phyloP scores from a whole-genome alignment of 1,140 invertebrate genomes.

The Brachionus plicatilis region DNA sequence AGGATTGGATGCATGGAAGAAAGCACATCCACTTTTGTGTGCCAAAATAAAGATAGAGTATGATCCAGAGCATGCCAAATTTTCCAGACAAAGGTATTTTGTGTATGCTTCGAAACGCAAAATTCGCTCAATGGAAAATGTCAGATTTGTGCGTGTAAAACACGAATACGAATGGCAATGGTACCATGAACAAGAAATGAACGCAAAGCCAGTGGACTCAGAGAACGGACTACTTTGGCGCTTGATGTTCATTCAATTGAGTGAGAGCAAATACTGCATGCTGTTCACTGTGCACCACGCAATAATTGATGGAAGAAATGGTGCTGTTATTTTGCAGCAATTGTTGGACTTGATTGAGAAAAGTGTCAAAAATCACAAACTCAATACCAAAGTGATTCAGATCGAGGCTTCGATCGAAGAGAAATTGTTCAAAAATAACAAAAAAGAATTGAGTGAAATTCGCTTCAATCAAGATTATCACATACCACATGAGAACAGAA shows the following conservation, averaged over 20 bases:
- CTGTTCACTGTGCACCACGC: background rate
- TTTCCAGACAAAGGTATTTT: background rate
- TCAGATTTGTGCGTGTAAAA: background rate
- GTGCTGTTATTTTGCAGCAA: background rate
- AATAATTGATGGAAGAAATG: slow-evolving; percentile 12
- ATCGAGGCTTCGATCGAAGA: background rate
- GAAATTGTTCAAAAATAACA: background rate
- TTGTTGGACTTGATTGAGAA: background rate
- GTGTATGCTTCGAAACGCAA: background rate
- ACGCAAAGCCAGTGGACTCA: background rate
- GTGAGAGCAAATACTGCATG: background rate
- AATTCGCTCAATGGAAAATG: background rate
- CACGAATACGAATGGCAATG: background rate
- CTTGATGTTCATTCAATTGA: background rate
- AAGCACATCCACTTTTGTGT: slow-evolving; percentile 4
- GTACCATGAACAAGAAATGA: background rate
- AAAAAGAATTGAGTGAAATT: background rate
- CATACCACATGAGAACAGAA: background rate
- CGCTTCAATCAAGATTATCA: background rate
- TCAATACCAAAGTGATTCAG: background rate
- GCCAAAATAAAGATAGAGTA: background rate
- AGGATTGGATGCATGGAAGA: background rate
- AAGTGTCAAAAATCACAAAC: background rate
- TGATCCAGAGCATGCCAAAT: background rate
- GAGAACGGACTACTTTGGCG: background rate